Base-by-base conservation (phyloP, 2,888 invertebrate genomes). In the Plebejus melissa region DNA sequence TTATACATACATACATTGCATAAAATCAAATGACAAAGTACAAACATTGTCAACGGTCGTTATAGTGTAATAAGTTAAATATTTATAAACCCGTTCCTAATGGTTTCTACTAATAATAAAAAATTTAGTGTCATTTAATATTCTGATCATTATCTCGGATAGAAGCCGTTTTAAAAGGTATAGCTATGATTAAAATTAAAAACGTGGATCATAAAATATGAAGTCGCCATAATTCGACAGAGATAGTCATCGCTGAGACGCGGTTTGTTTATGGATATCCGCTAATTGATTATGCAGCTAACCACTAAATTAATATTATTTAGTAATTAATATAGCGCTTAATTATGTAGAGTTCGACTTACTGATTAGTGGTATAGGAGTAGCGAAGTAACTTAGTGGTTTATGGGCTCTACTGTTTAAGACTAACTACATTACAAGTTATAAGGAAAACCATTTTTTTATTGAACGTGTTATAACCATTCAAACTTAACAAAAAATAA, bases 121-220 rank as follows among this genome's bases (percentile, higher is more conserved):
- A 74, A 65, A 74, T 74, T 60, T 65, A 65, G 22, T 74, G 74
- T 74, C 74, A 74, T 74, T 74, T 74, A 65, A 74, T 65, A 65
- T 65, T 74, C 60, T 32, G 74, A 74, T 74, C 74, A 28, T 46
- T 46, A 74, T 65, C 65, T 74, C 0, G 41, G 74, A 28, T 74
- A 65, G 65, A 58, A 74, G 60, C 41, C 46, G 46, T 74, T 60
- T 41, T 74, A 41, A 74, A 65, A 60, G 41, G 74, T 65, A 65
- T 65, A 32, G 50, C 74, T 74, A 72, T 72, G 54, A 72, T 72
- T 32, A 72, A 72, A 72, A 72, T 54, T 72, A 72, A 72, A 72
- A 72, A 72, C 50, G 32, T 54, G 28, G 32, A 72, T 72, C 50
- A 72, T 72, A 72, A 72, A 50, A 72, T 72, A 72, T 72, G 50